phyloP scores from a whole-genome alignment of 2,797 vertebrate species.

The Lacerta agilis region DNA sequence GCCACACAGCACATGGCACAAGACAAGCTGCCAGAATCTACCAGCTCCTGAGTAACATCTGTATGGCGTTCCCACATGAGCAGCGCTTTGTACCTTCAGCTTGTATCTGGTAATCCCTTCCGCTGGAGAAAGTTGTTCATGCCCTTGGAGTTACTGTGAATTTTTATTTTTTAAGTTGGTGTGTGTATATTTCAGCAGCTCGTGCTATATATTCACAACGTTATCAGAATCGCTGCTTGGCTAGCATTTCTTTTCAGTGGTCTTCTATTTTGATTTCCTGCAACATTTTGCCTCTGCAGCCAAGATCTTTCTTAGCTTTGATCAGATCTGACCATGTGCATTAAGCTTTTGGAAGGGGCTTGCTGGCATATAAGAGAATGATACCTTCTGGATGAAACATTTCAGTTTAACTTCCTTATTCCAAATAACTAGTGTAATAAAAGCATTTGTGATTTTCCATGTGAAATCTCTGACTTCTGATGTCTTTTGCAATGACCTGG shows the following conservation, averaged over 20 bases:
- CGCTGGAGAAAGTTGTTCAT: neutral
- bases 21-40: neutral
- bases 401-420: slow-evolving; percentile 29
- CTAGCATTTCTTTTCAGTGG: neutral
- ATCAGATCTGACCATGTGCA: slow-evolving; percentile 21
- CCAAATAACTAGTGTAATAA: neutral
- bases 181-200: neutral
- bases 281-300: rapidly evolving
- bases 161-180: slow-evolving; percentile 15
- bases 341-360: slow-evolving; percentile 7
- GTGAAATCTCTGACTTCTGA: neutral
- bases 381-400: neutral
- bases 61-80: neutral
- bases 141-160: neutral
- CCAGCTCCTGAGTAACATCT: neutral
- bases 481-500: neutral
- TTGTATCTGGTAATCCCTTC: neutral
- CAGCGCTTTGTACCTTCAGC: neutral
- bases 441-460: slow-evolving; percentile 11
- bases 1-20: rapidly evolving
- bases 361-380: neutral
- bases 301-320: slow-evolving; percentile 17
- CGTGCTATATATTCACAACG: neutral
- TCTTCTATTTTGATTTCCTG: neutral
- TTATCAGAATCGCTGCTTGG: neutral